phyloP scores from a whole-genome alignment of 2,888 invertebrate species.

The Pristionchus maxplancki region DNA sequence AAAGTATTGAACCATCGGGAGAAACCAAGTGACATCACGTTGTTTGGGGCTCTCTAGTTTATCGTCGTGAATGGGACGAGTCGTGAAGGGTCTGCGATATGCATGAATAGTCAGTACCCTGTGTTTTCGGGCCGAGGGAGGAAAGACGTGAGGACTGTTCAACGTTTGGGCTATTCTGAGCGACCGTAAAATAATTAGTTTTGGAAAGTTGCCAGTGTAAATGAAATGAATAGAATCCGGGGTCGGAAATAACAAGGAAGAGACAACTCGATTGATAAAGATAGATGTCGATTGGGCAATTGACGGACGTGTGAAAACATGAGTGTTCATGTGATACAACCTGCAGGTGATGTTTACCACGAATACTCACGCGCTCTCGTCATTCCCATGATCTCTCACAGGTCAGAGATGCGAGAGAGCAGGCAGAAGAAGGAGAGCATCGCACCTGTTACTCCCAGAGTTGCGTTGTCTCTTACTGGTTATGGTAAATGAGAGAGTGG shows the following conservation, averaged over 20 bases:
- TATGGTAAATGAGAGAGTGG: not conserved
- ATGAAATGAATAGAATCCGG: too few species aligned
- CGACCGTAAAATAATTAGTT: too few species aligned
- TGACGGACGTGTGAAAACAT: constrained; percentile 1
- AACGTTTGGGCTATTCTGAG: too few species aligned
- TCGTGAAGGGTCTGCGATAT: not conserved
- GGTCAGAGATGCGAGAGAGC: not conserved
- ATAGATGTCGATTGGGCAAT: not conserved
- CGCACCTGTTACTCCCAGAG: not conserved
- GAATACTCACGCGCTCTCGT: not conserved
- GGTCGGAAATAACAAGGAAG: not conserved
- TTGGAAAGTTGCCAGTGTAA: too few species aligned
- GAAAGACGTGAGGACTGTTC: not conserved
- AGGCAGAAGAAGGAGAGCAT: not conserved
- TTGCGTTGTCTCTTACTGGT: not conserved
- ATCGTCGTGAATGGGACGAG: not conserved
- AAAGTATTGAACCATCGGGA: not conserved
- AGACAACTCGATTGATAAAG: not conserved
- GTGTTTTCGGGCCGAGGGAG: not conserved
- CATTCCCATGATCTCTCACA: not conserved
- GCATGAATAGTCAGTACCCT: constrained; percentile 18
- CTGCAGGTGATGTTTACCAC: not conserved
- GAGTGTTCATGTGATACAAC: constrained; percentile 11
- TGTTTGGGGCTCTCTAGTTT: not conserved
- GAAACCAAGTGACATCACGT: not conserved